Percentiles rank a stretch among this genome's conserved stretches.
Conservation (phyloP, 2,113 vertebrate species). For the Heteronetta atricapilla region DNA sequence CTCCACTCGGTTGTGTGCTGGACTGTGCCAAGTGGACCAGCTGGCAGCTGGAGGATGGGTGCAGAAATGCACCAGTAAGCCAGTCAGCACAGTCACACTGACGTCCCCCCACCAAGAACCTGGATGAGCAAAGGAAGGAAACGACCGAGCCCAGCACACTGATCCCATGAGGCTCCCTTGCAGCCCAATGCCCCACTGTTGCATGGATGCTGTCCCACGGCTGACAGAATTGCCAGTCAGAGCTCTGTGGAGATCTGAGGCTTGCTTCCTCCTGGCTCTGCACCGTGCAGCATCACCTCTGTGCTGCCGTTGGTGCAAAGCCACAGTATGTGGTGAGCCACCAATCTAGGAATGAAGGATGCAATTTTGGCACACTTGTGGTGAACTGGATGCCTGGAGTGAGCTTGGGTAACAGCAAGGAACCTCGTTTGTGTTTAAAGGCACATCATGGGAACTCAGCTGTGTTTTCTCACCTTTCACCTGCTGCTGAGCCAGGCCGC, state of each 20-base stretch:
- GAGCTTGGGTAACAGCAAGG: background rate
- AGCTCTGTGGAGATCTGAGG: background rate
- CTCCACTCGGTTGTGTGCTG: background rate
- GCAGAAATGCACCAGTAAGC: background rate
- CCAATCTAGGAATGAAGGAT: background rate
- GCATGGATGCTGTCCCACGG: rapidly evolving
- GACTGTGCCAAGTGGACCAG: background rate
- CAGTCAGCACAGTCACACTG: background rate
- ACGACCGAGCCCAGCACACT: background rate
- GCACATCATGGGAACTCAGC: background rate
- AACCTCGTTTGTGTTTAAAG: background rate
- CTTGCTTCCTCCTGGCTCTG: background rate
- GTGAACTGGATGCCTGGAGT: background rate
- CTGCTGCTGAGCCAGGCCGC: conserved; percentile 91
- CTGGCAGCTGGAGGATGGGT: background rate
- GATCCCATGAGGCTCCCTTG: background rate
- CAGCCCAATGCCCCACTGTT: background rate
- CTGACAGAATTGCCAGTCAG: background rate
- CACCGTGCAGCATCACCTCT: background rate
- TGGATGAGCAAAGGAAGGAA: background rate
- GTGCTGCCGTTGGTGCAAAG: background rate
- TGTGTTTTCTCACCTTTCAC: conserved; percentile 82
- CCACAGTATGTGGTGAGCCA: background rate
- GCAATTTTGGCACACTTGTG: background rate
- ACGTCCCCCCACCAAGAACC: background rate